These are phyloP conservation scores for Phacellophora camtschatica DNA, from an alignment of 30 jellyfish, hydroid and myxozoan species.

Conservation along the genomic window DNA sequence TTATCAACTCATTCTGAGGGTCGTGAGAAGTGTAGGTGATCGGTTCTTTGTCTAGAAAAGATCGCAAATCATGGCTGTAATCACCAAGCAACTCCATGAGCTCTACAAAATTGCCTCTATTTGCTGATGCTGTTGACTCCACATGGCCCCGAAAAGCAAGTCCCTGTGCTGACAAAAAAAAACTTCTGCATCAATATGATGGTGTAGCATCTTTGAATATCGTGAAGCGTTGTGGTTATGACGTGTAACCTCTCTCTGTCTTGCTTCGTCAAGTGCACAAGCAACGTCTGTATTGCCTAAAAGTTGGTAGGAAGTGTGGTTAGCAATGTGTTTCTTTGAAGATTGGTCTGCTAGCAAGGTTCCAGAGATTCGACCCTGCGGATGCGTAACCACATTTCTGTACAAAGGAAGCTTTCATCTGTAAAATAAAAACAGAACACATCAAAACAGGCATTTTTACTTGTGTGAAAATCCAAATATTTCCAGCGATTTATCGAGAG, in stretches of 20 bases:
- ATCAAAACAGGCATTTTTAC: not conserved
- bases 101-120: not conserved
- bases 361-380: not conserved
- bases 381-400: not conserved
- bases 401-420: not conserved
- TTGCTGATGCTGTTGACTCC: constrained; percentile 3
- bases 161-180: constrained; percentile 43
- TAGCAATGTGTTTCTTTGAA: not conserved
- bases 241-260: constrained; percentile 22
- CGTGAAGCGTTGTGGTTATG: constrained; percentile 45
- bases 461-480: not conserved
- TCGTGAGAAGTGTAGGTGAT: too few relatives aligned
- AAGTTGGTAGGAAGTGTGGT: constrained; percentile 17
- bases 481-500: not conserved
- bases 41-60: constrained; percentile 39
- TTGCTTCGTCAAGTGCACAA: constrained; percentile 56
- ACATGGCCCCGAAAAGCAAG: constrained; percentile 54
- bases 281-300: constrained; percentile 11
- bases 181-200: constrained; percentile 26
- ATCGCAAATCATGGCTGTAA: constrained; percentile 46
- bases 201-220: constrained; percentile 16
- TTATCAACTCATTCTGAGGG: too few relatives aligned
- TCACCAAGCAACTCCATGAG: constrained; percentile 6
- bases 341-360: not conserved
- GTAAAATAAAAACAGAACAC: not conserved